Base-by-base conservation (phyloP, 2,888 invertebrate genomes). In the Caenorhabditis sp. region DNA sequence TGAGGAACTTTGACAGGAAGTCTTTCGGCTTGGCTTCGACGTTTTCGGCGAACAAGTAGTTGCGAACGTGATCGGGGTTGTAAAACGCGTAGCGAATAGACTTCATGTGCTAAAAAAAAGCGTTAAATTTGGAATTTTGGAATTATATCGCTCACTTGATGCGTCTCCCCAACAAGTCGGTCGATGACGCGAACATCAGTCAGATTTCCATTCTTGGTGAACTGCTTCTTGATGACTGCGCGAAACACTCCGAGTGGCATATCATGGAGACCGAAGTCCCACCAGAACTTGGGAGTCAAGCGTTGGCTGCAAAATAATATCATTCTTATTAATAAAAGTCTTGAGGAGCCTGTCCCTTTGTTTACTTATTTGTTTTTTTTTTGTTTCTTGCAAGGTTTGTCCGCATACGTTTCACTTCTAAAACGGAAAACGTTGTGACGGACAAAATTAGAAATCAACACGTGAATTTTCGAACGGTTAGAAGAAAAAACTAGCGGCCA, bases 1-100 rank as follows among this genome's bases (percentile, higher is more conserved):
- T 89, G 80, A 90, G 90, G 87, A 91, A 91, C 79, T 90, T 90
- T 27, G 90, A 90, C 24, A 91, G 85, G 84, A 91, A 91, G 82
- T 90, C 90, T 75, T 87, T 88, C 15, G 91, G 90, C 80, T 89
- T 90, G 9, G 89, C 86, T 58, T 89, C 89, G 48, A 88, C 83
- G 27, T 90, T 89, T 43, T 91, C 90, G 32, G 89, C 86, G 84
- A 91, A 90, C 59, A 89, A 79, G 76, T 86, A 90, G 74, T 87
- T 89, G 89, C 90, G 90, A 20, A 91, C 87, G 81, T 91, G 91
- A 46, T 88, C 88, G 15, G 83, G 81, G 62, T 88, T 89, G 86
- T 88, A 87, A 81, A 79, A 88, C 9, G 81, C 83, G 61, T 79
- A 79, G 27, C 83, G 81, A 59, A 87, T 85, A 35, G 82, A 71